A percentile compares a stretch with the other conserved stretches of the same genome.
Conservation (phyloP, 2,888 invertebrate genomes). For the Panopea generosa region DNA sequence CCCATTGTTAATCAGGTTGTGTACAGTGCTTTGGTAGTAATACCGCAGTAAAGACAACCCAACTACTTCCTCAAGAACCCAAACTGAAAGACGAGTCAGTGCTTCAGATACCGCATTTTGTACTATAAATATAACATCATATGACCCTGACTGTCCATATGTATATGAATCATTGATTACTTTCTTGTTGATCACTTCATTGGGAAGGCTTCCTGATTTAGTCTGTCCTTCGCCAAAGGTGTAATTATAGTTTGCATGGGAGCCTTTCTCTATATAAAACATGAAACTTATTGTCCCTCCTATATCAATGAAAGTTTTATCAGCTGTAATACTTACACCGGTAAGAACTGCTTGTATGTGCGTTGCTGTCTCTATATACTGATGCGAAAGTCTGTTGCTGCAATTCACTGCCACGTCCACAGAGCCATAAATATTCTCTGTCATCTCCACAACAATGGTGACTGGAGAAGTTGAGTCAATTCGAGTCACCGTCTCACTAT, state of each 20-base stretch:
- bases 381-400: conserved; percentile 62
- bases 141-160: conserved; percentile 60
- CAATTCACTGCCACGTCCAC: conserved; percentile 60
- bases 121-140: conserved; percentile 48
- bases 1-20: conserved; percentile 57
- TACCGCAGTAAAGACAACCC: conserved; percentile 57
- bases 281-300: conserved; percentile 47
- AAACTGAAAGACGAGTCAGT: conserved; percentile 25
- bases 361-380: conserved; percentile 52
- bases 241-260: conserved; percentile 57
- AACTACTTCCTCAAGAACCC: conserved; percentile 64
- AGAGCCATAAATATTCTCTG: conserved; percentile 44
- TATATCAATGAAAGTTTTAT: conserved; percentile 46
- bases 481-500: conserved; percentile 11
- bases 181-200: conserved; percentile 35
- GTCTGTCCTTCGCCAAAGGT: conserved; percentile 56
- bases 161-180: conserved; percentile 36
- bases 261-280: conserved; percentile 56
- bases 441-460: conserved; percentile 2
- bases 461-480: conserved; percentile 11
- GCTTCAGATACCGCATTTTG: conserved; percentile 59
- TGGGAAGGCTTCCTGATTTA: conserved; percentile 30
- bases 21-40: conserved; percentile 62
- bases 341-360: conserved; percentile 59
- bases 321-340: conserved; percentile 35